Evolutionary conservation across 2,888 invertebrate genomes (phyloP), one percentile per base, ranked within the genome.

Genomic region (Deilephila elpenor): DNA sequence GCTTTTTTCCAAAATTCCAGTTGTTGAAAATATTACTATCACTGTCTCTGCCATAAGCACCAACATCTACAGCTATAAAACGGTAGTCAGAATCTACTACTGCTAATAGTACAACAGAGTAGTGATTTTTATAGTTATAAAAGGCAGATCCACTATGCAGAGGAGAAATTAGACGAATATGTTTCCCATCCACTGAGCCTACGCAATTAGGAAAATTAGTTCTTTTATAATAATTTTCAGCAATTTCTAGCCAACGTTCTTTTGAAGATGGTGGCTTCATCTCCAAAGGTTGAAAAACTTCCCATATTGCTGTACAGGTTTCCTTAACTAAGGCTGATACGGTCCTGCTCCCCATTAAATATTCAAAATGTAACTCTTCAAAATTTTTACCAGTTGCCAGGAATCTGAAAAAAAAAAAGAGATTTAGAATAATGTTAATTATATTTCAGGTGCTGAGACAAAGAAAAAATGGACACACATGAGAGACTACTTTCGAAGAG

Each of bases 251-350:
- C 37, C 37, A 37, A 37, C 37, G 37, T 37, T 37, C 37, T 37
- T 70, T 73, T 70, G 76, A 75, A 64, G 73, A 75, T 34, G 74
- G 73, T 74, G 77, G 73, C n/a, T 70, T 74, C 71, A 76, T 75
- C 75, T 75, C 74, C 32, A 75, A 71, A 53, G 74, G 74, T 71
- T 77, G 77, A n/a, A 59, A 73, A 3, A 74, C 73, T 71, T 77
- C 78, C 78, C 78, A 78, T 37, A 78, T 76, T 29, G 74, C 74
- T 74, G 14, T 32, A 77, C 77, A 76, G 37, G 76, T 78, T 75
- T 78, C 77, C 61, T 75, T 72, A 76, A 79, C 77, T 29, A 78
- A 17, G 3, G 72, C 74, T 25, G 77, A 78, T 37, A 76, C 74
- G 11, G 79, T 78, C 29, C 71, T 17, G 74, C 76, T 79, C 19